phyloP scores from a whole-genome alignment of 2,113 vertebrate species.

The Mirza zaza region DNA sequence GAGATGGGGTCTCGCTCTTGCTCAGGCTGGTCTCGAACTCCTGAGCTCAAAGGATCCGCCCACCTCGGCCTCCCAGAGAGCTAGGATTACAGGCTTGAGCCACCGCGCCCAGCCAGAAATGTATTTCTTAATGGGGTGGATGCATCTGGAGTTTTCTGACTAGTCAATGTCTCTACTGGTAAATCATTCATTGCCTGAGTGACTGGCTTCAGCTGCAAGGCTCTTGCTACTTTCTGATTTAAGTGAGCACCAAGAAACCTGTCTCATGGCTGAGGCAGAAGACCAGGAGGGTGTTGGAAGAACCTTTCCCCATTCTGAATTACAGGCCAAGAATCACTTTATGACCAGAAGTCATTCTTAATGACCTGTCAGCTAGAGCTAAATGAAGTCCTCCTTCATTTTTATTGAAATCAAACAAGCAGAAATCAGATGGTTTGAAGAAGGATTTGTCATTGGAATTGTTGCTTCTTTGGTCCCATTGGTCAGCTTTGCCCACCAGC shows the following conservation, averaged over 20 bases:
- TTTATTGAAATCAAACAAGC: not conserved
- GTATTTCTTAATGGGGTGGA: too few relatives aligned
- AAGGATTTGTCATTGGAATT: not conserved
- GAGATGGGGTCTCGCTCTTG: too few relatives aligned
- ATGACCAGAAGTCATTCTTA: not conserved
- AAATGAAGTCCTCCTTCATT: not conserved
- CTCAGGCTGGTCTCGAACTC: too few relatives aligned
- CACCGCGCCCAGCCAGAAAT: too few relatives aligned
- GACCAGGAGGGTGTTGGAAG: accelerated
- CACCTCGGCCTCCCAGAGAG: too few relatives aligned
- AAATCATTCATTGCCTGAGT: not conserved
- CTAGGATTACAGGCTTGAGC: too few relatives aligned
- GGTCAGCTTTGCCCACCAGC: not conserved
- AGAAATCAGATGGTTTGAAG: not conserved
- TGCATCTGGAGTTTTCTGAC: not conserved
- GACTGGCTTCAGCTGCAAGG: not conserved
- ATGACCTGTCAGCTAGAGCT: not conserved
- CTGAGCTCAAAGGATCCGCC: too few relatives aligned
- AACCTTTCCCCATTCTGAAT: accelerated
- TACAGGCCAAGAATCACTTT: not conserved
- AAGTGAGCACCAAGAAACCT: not conserved
- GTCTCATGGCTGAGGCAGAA: not conserved
- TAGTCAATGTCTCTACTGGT: not conserved
- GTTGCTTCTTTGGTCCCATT: not conserved
- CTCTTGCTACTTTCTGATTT: not conserved